A percentile compares a stretch with the other conserved stretches of the same genome.
Conservation (phyloP, 1,140 invertebrate species). For the Heliconius eleuchia region DNA sequence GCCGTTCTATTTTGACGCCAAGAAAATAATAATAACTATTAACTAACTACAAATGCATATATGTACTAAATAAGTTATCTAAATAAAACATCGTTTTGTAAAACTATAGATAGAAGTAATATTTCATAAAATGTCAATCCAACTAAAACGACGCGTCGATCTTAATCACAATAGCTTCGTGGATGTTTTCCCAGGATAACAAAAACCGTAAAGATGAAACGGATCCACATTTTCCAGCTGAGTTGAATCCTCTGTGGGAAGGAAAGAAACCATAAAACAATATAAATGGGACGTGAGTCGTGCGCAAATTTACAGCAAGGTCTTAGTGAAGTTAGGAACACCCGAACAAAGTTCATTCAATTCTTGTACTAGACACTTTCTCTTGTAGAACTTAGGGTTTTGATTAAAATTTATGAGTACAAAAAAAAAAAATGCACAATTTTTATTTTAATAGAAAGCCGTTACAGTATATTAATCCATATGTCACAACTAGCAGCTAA, state of each 20-base stretch:
- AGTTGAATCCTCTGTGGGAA: slow-evolving; percentile 51
- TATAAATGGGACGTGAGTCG: slow-evolving; percentile 67
- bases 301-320: slow-evolving; percentile 47
- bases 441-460: no score
- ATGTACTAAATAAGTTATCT: no score
- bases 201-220: slow-evolving; percentile 48
- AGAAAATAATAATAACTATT: no score
- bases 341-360: slow-evolving; percentile 34
- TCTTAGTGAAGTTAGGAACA: slow-evolving; percentile 48
- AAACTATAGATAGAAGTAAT: not conserved
- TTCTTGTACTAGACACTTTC: slow-evolving; percentile 37
- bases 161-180: slow-evolving; percentile 33
- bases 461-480: no score
- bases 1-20: no score
- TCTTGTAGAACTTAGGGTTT: slow-evolving; percentile 22
- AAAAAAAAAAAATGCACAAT: no score
- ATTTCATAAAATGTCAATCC: slow-evolving; percentile 16
- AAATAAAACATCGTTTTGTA: no score
- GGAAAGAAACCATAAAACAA: slow-evolving; percentile 72
- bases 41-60: no score
- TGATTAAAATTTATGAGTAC: slow-evolving; percentile 35
- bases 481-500: no score
- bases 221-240: slow-evolving; percentile 55
- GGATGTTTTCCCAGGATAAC: slow-evolving; percentile 43
- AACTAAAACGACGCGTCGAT: slow-evolving; percentile 35